A percentile compares a stretch with the other conserved stretches of the same genome.
Evolutionary conservation across 2,113 vertebrate genomes (phyloP).

Genomic region (Corythaixoides concolor): DNA sequence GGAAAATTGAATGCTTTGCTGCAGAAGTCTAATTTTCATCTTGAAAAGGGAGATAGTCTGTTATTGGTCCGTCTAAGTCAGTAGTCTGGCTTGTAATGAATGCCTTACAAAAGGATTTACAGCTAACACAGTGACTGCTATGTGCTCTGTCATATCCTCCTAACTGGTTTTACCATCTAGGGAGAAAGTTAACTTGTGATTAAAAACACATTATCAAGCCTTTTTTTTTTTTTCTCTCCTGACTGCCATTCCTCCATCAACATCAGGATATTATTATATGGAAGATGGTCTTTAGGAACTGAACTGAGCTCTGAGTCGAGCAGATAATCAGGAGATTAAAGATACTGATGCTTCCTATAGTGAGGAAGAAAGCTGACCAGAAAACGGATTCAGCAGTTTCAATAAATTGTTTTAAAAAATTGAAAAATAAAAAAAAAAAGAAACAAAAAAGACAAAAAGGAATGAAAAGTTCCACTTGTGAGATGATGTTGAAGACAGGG

Average conservation of each 20-base stretch:
- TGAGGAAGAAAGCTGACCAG: not conserved
- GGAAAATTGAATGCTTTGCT: not conserved
- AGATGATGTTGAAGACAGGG: not conserved
- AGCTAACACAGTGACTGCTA: not conserved
- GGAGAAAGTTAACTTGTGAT: not conserved
- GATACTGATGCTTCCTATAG: not conserved
- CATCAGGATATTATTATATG: not conserved
- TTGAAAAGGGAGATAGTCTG: not conserved
- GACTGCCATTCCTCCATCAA: fast-evolving
- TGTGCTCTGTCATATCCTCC: not conserved
- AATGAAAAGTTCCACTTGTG: not conserved
- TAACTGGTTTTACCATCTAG: not conserved
- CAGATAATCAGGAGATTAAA: not conserved
- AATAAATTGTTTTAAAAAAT: not conserved
- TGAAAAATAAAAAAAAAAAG: not conserved
- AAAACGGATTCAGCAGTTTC: not conserved
- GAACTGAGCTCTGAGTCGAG: not conserved
- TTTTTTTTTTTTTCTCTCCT: no score
- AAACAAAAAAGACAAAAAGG: not conserved
- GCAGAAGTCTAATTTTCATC: not conserved
- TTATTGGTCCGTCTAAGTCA: not conserved
- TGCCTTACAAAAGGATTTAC: not conserved
- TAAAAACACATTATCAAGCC: not conserved
- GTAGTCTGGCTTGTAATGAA: not conserved
- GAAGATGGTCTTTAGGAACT: not conserved